Evolutionary conservation across 2,888 invertebrate species (phyloP).

Genomic region (Nesidiocoris tenuis): DNA sequence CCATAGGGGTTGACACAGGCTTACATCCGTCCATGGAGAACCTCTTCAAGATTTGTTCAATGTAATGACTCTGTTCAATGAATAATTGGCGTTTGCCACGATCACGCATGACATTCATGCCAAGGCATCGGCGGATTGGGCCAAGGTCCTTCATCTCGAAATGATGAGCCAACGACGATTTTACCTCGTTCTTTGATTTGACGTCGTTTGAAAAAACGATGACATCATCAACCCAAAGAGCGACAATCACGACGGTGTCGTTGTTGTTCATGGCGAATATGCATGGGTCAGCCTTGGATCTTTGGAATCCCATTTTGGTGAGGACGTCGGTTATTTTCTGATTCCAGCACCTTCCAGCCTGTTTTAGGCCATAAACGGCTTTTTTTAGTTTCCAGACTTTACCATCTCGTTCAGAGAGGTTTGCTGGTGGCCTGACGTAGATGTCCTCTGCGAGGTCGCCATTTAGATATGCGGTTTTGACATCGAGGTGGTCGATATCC

Average conservation of each 20-base stretch:
- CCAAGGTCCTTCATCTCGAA: constrained; percentile 27
- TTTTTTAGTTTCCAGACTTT: constrained; percentile 14
- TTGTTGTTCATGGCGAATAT: neutral
- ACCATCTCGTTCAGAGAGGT: neutral
- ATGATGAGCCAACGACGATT: neutral
- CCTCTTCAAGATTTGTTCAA: neutral
- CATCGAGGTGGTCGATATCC: neutral
- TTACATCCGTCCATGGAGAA: neutral
- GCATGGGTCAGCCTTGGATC: constrained; percentile 1
- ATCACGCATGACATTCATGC: constrained; percentile 2
- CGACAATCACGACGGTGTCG: neutral
- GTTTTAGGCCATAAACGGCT: constrained; percentile 7
- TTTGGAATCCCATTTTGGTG: neutral
- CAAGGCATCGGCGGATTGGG: neutral
- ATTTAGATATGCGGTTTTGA: constrained; percentile 2
- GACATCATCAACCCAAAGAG: constrained; percentile 10
- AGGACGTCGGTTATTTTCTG: neutral
- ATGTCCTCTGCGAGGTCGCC: neutral
- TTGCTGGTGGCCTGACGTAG: neutral
- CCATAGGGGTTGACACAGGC: neutral
- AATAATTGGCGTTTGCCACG: neutral
- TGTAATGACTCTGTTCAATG: neutral
- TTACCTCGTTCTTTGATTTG: neutral
- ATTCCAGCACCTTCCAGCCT: neutral
- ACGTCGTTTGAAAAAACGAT: neutral